Evolutionary conservation across 2,888 invertebrate genomes (phyloP), one percentile per base, ranked within the genome.

Genomic region (Clistopyga incitator): DNA sequence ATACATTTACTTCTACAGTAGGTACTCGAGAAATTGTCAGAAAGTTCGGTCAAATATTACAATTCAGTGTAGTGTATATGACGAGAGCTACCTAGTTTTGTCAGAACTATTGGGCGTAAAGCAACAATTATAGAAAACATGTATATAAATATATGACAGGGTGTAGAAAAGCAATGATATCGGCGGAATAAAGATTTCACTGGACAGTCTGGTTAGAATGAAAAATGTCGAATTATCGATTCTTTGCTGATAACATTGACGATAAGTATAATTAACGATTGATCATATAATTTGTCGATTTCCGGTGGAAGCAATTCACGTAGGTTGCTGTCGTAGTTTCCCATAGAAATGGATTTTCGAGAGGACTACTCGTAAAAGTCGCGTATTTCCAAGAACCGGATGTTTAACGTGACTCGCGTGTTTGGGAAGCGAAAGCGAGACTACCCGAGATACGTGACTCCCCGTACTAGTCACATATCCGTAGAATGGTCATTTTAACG

Each of bases 401-500:
- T 71, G 29, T 45, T 67, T 79, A 76, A 76, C 83, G 79, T 77
- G 76, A 79, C 67, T 67, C 71, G 67, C 45, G 23, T 61, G 64
- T 29, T 34, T 34, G 45, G 56, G 20, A 71, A 76, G 65, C 47
- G 45, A 65, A 52, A 38, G n/a, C 42, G 18, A 34, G 11, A n/a
- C 56, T 45, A 45, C 45, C 59, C 29, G 79, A 56, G 71, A 83
- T 76, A 83, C 83, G 83, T 83, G 83, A 83, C 83, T 67, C 23
- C 25, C 65, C 50, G 65, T 67, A 67, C 29, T 20, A 3, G 68
- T 56, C 42, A 54, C 59, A 67, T 34, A 52, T 72, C 83, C 71
- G 75, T 50, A 45, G 45, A 79, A 79, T 76, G 76, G 76, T 77
- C 76, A 83, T 79, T 83, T 83, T 76, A 79, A 83, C 79, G 79